Evolutionary conservation across 2,888 invertebrate species (phyloP).

Genomic region (Oxycera nigricornis): DNA sequence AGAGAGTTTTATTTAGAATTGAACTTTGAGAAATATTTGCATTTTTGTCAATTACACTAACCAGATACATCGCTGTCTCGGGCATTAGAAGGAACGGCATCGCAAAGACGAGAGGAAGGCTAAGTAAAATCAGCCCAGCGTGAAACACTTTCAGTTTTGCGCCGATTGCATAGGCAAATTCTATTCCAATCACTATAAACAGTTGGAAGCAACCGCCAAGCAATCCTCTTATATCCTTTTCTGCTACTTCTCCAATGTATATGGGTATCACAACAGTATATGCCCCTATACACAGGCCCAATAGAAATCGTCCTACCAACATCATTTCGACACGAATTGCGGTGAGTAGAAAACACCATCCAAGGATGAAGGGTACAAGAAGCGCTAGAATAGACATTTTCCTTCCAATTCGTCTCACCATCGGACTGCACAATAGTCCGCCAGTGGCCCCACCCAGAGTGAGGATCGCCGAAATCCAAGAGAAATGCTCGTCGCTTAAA

Average conservation of each 20-base stretch:
- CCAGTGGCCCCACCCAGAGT: background rate
- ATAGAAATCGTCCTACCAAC: background rate
- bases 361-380: background rate
- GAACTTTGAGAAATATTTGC: too few relatives aligned
- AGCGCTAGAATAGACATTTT: background rate
- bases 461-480: background rate
- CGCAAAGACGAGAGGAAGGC: conserved; percentile 67
- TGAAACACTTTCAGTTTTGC: background rate
- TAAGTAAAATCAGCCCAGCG: background rate
- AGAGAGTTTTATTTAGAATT: too few relatives aligned
- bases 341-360: background rate
- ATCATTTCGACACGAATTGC: background rate
- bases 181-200: conserved; percentile 63
- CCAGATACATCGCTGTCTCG: conserved; percentile 75
- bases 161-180: conserved; percentile 71
- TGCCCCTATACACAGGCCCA: conserved; percentile 57
- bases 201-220: conserved; percentile 63
- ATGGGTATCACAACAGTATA: conserved; percentile 79
- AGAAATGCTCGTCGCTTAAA: conserved; percentile 25
- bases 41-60: too few relatives aligned
- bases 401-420: background rate
- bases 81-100: conserved; percentile 77
- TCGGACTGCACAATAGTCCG: background rate
- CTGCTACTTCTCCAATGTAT: conserved; percentile 82
- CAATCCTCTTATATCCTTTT: conserved; percentile 76